Evolutionary conservation across 2,888 invertebrate species (phyloP).

Genomic region (Eubasilissa splendida): DNA sequence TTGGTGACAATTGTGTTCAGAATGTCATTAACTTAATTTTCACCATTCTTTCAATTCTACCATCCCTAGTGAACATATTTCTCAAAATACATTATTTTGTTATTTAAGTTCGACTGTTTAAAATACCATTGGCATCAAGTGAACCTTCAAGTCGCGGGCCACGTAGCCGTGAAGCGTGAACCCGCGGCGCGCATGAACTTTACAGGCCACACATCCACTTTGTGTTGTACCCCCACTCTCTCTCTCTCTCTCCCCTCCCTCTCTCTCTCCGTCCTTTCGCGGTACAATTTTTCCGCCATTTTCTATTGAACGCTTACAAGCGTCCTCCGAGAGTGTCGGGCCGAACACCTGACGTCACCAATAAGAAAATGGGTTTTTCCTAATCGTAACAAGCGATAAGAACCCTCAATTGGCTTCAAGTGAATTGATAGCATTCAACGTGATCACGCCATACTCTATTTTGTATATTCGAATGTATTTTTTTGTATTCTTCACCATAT

Average conservation of each 20-base stretch:
- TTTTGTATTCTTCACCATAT: too few relatives aligned
- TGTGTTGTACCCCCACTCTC: conserved; percentile 1
- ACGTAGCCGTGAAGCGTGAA: not conserved
- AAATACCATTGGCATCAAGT: not conserved
- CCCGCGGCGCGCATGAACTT: conserved; percentile 24
- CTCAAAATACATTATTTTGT: not conserved
- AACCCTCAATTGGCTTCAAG: too few relatives aligned
- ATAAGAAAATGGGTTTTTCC: conserved; percentile 2
- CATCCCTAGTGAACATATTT: not conserved
- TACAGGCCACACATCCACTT: conserved; percentile 24
- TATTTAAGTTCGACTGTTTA: not conserved
- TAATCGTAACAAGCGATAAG: not conserved
- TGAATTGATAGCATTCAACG: too few relatives aligned
- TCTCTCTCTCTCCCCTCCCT: not conserved
- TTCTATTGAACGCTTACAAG: not conserved
- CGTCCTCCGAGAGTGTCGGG: not conserved
- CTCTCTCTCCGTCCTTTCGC: not conserved
- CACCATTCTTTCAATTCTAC: too few relatives aligned
- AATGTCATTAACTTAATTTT: too few relatives aligned
- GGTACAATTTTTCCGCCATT: not conserved
- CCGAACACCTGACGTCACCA: too few relatives aligned
- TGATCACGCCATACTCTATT: too few relatives aligned
- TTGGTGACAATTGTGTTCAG: too few relatives aligned
- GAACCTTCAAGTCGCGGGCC: conserved; percentile 6
- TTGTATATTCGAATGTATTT: too few relatives aligned